Evolutionary conservation across 2,113 vertebrate species (phyloP).

Genomic region (Psophia crepitans): DNA sequence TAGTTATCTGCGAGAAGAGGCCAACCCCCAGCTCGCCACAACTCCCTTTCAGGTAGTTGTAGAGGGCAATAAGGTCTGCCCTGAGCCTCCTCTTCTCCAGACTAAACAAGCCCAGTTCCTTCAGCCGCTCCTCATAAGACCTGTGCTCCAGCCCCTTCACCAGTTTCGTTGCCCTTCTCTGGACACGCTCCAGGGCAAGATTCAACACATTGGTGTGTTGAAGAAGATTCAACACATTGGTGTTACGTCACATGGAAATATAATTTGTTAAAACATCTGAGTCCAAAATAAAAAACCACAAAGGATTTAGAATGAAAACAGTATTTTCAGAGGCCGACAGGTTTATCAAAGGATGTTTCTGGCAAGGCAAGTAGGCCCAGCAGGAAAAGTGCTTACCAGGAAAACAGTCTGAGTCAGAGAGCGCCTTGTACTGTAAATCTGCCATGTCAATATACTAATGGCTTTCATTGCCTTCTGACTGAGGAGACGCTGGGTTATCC

Average conservation of each 20-base stretch:
- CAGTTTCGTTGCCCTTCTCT: too few species aligned
- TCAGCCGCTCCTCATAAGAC: too few species aligned
- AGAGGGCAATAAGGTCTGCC: too few species aligned
- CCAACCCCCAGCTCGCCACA: too few species aligned
- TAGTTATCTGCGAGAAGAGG: too few species aligned
- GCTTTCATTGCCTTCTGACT: not conserved
- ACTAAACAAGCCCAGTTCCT: too few species aligned
- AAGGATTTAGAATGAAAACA: not conserved
- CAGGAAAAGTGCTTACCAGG: not conserved
- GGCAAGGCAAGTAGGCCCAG: not conserved
- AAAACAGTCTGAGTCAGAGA: not conserved
- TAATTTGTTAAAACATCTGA: conserved; percentile 6
- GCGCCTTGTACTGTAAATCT: not conserved
- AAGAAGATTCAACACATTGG: not conserved
- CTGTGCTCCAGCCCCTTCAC: too few species aligned
- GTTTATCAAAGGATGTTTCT: not conserved
- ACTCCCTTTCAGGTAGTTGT: too few species aligned
- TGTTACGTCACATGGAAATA: not conserved
- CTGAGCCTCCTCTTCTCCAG: too few species aligned
- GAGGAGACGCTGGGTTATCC: not conserved
- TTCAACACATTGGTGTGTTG: too few species aligned
- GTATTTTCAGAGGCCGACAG: not conserved
- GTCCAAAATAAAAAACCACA: not conserved
- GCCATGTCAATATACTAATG: not conserved
- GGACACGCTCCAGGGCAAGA: too few species aligned